Evolutionary conservation across 2,113 vertebrate species (phyloP).

Genomic region (Microtus montanus): DNA sequence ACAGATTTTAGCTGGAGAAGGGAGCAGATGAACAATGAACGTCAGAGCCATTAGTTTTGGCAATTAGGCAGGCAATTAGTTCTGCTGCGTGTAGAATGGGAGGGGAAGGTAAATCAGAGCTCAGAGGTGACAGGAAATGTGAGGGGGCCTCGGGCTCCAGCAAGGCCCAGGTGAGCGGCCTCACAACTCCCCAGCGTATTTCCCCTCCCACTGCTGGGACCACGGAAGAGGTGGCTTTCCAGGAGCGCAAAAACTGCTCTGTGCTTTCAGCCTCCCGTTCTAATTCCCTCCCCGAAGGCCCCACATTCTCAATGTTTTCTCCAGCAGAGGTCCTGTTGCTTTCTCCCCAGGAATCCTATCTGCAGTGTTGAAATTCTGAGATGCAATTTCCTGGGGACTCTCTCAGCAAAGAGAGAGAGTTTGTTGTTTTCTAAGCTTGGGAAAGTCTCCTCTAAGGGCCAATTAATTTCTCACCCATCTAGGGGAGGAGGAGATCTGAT

Average conservation of each 20-base stretch:
- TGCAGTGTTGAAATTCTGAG: conserved; percentile 12
- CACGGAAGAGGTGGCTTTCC: background rate
- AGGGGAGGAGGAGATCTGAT: background rate
- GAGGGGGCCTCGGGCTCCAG: conserved; percentile 34
- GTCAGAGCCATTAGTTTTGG: conserved; percentile 79
- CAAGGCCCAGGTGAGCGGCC: conserved; percentile 42
- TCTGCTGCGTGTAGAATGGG: conserved; percentile 61
- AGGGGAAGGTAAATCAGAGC: conserved; percentile 72
- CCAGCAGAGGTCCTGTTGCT: background rate
- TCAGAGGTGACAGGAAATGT: conserved; percentile 72
- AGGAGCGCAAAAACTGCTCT: background rate
- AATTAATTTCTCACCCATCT: conserved; percentile 31
- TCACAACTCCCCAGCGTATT: background rate
- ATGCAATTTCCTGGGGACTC: background rate
- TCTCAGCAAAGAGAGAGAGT: background rate
- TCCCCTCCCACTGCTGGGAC: background rate
- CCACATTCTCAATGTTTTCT: background rate
- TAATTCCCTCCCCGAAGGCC: background rate
- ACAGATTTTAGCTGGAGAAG: conserved; percentile 54
- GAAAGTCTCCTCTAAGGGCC: background rate
- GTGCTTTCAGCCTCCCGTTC: background rate
- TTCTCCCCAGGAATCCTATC: conserved; percentile 21
- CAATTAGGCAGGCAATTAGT: conserved; percentile 80
- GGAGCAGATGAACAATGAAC: conserved; percentile 79
- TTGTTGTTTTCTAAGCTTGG: background rate